phyloP scores from a whole-genome alignment of 1,140 invertebrate genomes.

The Drosophila mauritiana region DNA sequence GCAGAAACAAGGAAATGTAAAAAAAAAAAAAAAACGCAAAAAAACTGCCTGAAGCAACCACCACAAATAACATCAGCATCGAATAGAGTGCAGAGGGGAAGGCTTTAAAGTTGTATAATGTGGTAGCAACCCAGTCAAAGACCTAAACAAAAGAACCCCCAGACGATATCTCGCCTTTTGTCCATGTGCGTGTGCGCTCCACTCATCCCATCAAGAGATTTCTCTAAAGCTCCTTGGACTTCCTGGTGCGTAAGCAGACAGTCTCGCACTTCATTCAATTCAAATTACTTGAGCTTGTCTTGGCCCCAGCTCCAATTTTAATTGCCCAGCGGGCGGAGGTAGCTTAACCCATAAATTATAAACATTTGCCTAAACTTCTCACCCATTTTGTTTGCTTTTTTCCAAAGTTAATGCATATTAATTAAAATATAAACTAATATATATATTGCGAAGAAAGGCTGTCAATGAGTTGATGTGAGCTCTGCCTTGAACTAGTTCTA shows the following conservation, averaged over 20 bases:
- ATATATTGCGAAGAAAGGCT: slow-evolving; percentile 31
- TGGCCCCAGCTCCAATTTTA: slow-evolving; percentile 26
- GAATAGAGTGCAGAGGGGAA: slow-evolving; percentile 21
- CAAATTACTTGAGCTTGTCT: slow-evolving; percentile 65
- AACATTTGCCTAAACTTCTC: slow-evolving; percentile 53
- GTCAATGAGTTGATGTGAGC: background rate
- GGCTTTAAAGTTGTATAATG: slow-evolving; percentile 2
- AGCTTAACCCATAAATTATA: slow-evolving; percentile 62
- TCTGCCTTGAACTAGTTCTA: too few relatives aligned
- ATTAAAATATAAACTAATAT: slow-evolving; percentile 67
- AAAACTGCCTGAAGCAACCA: slow-evolving; percentile 56
- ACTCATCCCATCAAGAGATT: slow-evolving; percentile 8
- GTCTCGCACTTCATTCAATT: slow-evolving; percentile 76
- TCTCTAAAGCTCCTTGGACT: slow-evolving; percentile 62
- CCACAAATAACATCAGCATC: slow-evolving; percentile 45
- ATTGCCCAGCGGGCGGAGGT: slow-evolving; percentile 30
- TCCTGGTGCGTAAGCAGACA: slow-evolving; percentile 75
- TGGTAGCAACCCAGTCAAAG: slow-evolving; percentile 48
- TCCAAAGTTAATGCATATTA: slow-evolving; percentile 49
- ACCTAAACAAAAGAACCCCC: slow-evolving; percentile 28
- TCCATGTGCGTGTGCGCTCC: slow-evolving; percentile 13
- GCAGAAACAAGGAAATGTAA: slow-evolving; percentile 33
- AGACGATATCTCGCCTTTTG: slow-evolving; percentile 36
- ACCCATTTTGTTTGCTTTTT: slow-evolving; percentile 27
- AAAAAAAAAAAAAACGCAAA: slow-evolving; percentile 50